phyloP scores from a whole-genome alignment of 1,140 invertebrate genomes.

The Camponotus pennsylvanicus region DNA sequence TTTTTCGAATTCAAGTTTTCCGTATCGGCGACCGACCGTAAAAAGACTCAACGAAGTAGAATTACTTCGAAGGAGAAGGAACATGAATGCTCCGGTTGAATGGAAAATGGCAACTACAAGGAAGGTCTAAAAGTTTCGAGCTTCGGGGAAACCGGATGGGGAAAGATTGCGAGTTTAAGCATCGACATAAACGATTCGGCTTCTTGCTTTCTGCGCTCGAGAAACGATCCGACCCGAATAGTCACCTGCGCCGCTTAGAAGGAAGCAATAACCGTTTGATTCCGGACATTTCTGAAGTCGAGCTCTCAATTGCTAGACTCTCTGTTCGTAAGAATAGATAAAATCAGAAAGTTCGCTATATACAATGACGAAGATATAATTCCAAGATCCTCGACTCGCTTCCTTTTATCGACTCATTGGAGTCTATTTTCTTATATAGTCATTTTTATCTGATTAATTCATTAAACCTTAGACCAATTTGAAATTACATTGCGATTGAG shows the following conservation, averaged over 20 bases:
- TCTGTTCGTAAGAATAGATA: conserved; percentile 25
- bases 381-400: neutral
- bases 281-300: conserved; percentile 26
- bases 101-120: conserved; percentile 57
- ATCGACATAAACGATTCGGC: conserved; percentile 44
- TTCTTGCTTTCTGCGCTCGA: conserved; percentile 31
- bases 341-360: neutral
- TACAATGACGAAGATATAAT: neutral
- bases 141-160: conserved; percentile 36
- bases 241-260: conserved; percentile 50
- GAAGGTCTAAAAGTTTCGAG: conserved; percentile 56
- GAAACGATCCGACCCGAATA: conserved; percentile 42
- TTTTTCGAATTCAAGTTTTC: conserved; percentile 26
- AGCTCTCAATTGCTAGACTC: neutral
- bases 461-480: neutral
- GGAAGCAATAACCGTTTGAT: conserved; percentile 58
- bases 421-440: neutral
- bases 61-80: conserved; percentile 22
- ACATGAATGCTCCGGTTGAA: conserved; percentile 37
- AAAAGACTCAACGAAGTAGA: conserved; percentile 42
- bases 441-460: neutral
- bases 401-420: neutral
- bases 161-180: conserved; percentile 47
- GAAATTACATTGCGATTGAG: neutral
- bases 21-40: conserved; percentile 34